Percentiles rank a stretch among this genome's conserved stretches.
Evolutionary conservation across 2,113 vertebrate species (phyloP).

Genomic region (Ciconia stormi): DNA sequence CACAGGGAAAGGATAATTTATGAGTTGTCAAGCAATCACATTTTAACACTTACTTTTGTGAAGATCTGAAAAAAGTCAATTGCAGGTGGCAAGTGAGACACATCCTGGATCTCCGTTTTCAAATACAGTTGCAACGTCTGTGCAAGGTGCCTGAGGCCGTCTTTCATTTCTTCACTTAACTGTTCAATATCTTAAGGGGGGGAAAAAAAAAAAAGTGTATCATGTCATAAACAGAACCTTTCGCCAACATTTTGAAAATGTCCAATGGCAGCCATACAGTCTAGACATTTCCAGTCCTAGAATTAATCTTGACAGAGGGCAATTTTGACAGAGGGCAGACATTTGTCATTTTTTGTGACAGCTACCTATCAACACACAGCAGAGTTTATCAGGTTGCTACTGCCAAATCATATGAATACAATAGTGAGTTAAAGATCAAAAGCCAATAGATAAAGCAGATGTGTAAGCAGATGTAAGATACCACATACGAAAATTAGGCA

Average conservation of each 20-base stretch:
- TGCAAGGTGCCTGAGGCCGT: conserved; percentile 85
- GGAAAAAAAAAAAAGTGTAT: conserved; percentile 10
- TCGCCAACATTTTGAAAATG: conserved; percentile 21
- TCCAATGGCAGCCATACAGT: background rate
- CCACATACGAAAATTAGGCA: background rate
- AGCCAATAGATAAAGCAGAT: conserved; percentile 5
- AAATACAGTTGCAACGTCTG: conserved; percentile 85
- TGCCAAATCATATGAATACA: background rate
- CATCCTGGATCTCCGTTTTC: conserved; percentile 77
- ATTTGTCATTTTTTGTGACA: conserved; percentile 36
- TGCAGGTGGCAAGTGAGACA: conserved; percentile 76
- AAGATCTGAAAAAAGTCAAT: conserved; percentile 86
- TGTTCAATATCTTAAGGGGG: conserved; percentile 77
- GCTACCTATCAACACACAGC: conserved; percentile 1
- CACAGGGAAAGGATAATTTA: conserved; percentile 17
- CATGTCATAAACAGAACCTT: conserved; percentile 11
- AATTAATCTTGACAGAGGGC: conserved; percentile 24
- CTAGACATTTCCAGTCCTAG: background rate
- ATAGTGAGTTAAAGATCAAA: conserved; percentile 27
- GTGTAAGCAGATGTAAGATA: background rate
- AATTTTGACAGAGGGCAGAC: conserved; percentile 7
- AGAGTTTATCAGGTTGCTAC: background rate
- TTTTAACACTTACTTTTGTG: conserved; percentile 85
- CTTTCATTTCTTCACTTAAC: conserved; percentile 87
- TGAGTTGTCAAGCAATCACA: background rate